Base-by-base conservation (phyloP, 2,113 vertebrate species). In the Pheucticus melanocephalus region DNA sequence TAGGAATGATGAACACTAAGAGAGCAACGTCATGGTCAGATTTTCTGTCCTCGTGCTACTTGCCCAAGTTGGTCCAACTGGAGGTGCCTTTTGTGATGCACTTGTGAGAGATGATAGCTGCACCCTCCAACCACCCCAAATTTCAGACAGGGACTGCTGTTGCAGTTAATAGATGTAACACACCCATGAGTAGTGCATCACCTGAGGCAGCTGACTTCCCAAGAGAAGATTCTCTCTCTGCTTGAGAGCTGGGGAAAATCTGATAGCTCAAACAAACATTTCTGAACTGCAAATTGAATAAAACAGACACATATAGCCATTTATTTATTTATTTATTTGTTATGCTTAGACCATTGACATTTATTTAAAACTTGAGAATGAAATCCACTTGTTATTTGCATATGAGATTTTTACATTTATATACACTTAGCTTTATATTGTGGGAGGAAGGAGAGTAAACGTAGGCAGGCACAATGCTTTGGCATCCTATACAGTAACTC, bases 101-200 rank as follows among this genome's bases (percentile, higher is more conserved):
- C 8, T 44, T 31, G 21, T 22, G 33, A 85, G 33, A 85, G 28
- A 33, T 3, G 31, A 31, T 31, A 84, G 51, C 30, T 70, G 50
- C 10, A 3, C 12, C 5, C 30, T 11, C 6, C 2, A 33, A 1
- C 6, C 2, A 1, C 14, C 24, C 27, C 0, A 0, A n/a, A 79
- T 76, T 85, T 75, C 48, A 71, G 69, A n/a, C 9, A 22, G 10
- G 22, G n/a, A 56, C 60, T 54, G 65, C 35, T 59, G 18, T 11
- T 69, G 63, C 37, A 27, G 31, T 40, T n/a, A 31, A 37, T 10
- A 37, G n/a, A 25, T n/a, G 5, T 30, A 82, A 31, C 35, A 50
- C 51, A 42, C 33, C 25, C n/a, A 23, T 15, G 37, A 76, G 16
- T 4, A 66, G 27, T 16, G 18, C 42, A 75, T 64, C 44, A 78